These are phyloP conservation scores for Kryphioiulus occultus DNA, from an alignment of 2,888 invertebrate species.

Conservation along the genomic window DNA sequence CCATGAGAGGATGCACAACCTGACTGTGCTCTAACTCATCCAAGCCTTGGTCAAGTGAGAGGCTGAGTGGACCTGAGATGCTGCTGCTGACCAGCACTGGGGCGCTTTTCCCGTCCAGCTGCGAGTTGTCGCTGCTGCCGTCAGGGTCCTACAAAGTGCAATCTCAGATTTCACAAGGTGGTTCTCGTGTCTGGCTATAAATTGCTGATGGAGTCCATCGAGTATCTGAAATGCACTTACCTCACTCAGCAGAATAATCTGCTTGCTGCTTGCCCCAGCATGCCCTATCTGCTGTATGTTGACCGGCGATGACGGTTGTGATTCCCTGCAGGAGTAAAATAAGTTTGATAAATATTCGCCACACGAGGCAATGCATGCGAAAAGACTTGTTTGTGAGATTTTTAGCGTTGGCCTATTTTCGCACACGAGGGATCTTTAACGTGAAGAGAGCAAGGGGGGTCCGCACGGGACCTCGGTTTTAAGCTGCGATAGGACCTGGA, in stretches of 20 bases:
- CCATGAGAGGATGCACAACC: not conserved
- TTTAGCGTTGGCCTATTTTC: no score
- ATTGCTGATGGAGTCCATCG: not conserved
- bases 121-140: slow-evolving; percentile 33
- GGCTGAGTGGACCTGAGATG: slow-evolving; percentile 51
- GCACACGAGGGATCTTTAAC: no score
- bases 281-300: not conserved
- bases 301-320: not conserved
- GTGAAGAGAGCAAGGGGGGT: no score
- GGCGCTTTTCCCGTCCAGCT: not conserved
- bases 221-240: not conserved
- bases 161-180: not conserved
- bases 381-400: no score
- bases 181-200: no score
- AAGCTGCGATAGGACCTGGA: no score
- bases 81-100: not conserved
- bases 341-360: not conserved
- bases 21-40: not conserved
- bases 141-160: not conserved
- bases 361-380: no score
- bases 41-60: slow-evolving; percentile 56
- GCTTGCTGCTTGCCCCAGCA: not conserved
- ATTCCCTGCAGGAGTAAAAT: not conserved
- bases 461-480: no score
- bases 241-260: not conserved